phyloP scores from a whole-genome alignment of 2,113 vertebrate species.

The Ctenomys sociabilis region DNA sequence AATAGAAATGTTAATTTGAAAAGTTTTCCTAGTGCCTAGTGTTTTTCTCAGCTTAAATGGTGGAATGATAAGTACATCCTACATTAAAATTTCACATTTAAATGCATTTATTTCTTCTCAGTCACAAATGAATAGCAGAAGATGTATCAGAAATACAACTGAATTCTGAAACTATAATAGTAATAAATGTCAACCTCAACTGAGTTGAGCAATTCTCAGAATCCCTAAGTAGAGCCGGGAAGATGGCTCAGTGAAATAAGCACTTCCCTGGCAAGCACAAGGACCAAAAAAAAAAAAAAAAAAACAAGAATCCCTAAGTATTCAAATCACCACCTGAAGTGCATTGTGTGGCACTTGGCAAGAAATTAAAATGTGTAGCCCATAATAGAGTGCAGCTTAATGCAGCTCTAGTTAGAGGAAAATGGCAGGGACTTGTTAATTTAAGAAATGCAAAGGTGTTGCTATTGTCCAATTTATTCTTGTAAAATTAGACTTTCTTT shows the following conservation, averaged over 20 bases:
- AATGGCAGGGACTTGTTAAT: not conserved
- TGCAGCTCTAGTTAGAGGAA: not conserved
- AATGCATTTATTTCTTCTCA: constrained; percentile 17
- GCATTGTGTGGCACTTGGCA: not conserved
- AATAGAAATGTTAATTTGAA: not conserved
- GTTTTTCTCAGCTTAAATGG: not conserved
- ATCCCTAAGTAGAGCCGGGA: not conserved
- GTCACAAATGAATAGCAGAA: not conserved
- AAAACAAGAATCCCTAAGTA: not conserved
- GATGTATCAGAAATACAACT: not conserved
- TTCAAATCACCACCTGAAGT: not conserved
- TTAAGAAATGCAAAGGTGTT: not conserved
- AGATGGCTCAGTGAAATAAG: no score
- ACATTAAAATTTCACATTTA: not conserved
- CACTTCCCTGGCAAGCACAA: no score
- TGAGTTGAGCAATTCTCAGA: constrained; percentile 3
- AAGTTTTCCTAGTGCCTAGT: not conserved
- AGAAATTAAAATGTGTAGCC: constrained; percentile 26
- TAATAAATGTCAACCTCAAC: not conserved
- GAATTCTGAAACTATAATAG: not conserved
- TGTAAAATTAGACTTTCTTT: not conserved
- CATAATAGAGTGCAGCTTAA: not conserved
- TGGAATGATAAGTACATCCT: constrained; percentile 42
- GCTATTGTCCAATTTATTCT: not conserved
- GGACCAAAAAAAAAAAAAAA: no score